Conservation (phyloP, 2,797 vertebrate species). For the Mycteria americana region DNA sequence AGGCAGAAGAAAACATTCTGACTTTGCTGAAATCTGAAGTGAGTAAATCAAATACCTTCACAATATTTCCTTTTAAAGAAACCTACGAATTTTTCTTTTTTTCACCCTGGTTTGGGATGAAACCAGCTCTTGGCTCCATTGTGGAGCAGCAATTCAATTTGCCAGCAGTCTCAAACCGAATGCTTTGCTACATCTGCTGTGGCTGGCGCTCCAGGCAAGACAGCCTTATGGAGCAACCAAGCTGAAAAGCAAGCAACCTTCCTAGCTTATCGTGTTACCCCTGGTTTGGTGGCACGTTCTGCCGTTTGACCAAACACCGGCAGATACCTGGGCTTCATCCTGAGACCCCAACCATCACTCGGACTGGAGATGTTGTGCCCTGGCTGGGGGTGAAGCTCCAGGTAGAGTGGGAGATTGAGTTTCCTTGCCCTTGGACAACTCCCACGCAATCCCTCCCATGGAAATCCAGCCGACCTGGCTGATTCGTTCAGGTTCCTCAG, state of each 20-base stretch:
- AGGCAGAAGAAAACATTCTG: background rate
- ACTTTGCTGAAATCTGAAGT: background rate
- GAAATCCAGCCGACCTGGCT: background rate
- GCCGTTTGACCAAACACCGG: background rate
- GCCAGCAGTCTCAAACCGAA: background rate
- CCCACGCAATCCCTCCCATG: background rate
- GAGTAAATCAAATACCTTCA: background rate
- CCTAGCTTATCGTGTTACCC: accelerated
- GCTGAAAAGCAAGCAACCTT: background rate
- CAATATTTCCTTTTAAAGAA: background rate
- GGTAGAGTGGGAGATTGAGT: accelerated
- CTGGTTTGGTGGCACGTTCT: background rate
- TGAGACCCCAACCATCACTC: background rate
- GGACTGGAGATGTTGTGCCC: too few species aligned
- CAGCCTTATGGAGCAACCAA: background rate
- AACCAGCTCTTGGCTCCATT: background rate
- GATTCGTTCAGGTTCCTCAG: background rate
- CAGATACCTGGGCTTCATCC: background rate
- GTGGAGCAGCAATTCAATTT: background rate
- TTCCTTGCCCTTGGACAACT: background rate
- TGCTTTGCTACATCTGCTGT: background rate
- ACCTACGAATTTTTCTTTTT: background rate
- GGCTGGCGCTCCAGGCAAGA: background rate
- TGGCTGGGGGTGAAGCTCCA: background rate
- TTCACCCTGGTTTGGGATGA: background rate